These are phyloP conservation scores for Falcunculus frontatus DNA, from an alignment of 2,113 vertebrate genomes.

Conservation along the genomic window DNA sequence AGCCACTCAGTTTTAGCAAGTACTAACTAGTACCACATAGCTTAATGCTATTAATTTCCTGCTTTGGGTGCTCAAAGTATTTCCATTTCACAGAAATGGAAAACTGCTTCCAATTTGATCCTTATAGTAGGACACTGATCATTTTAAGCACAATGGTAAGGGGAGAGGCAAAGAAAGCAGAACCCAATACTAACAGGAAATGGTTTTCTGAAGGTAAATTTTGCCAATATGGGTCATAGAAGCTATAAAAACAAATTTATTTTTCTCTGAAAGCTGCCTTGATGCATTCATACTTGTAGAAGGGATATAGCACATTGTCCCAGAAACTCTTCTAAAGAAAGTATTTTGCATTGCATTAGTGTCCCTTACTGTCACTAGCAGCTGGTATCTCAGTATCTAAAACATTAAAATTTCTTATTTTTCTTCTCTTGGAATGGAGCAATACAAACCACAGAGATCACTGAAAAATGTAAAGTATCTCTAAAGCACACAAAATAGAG, in stretches of 20 bases:
- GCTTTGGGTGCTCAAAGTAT: neutral
- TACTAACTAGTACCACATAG: neutral
- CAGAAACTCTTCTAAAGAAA: neutral
- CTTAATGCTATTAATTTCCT: neutral
- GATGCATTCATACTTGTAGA: neutral
- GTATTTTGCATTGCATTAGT: neutral
- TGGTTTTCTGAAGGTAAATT: neutral
- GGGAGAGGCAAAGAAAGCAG: neutral
- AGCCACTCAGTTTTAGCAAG: neutral
- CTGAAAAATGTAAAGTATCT: neutral
- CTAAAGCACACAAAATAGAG: neutral
- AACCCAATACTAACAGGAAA: neutral
- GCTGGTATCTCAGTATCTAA: neutral
- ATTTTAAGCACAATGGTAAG: neutral
- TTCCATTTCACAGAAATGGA: neutral
- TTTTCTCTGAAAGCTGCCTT: neutral
- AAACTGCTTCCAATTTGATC: constrained; percentile 30
- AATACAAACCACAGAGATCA: neutral
- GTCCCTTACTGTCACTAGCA: neutral
- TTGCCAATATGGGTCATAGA: neutral
- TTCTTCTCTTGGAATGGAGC: neutral
- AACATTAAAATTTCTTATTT: neutral
- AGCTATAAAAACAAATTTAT: neutral
- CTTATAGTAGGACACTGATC: neutral
- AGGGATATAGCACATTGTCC: neutral